These are phyloP conservation scores for Himalopsyche kuldschensis DNA, from an alignment of 2,888 invertebrate species.

Conservation along the genomic window DNA sequence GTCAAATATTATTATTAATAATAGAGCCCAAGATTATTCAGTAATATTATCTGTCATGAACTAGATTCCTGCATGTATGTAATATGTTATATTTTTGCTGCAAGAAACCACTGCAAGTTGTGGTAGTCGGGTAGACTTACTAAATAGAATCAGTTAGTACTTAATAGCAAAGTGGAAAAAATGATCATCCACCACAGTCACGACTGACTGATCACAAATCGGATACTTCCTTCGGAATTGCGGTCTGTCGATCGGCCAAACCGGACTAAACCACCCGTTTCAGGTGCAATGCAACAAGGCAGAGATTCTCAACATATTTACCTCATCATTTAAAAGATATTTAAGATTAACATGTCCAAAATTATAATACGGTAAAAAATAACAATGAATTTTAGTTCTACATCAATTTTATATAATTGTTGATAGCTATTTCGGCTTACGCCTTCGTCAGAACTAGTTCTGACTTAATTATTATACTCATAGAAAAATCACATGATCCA, in stretches of 20 bases:
- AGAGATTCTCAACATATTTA: too few relatives aligned
- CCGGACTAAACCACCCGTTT: neutral
- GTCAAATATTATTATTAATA: too few relatives aligned
- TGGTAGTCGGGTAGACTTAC: neutral
- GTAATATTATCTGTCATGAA: neutral
- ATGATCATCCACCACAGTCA: neutral
- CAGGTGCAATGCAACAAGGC: neutral
- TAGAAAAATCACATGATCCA: too few relatives aligned
- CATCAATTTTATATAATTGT: too few relatives aligned
- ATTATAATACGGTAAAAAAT: too few relatives aligned
- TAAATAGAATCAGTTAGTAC: neutral
- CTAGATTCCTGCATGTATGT: neutral
- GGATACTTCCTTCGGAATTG: neutral
- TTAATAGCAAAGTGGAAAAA: neutral
- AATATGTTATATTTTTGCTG: neutral
- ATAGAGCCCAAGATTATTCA: neutral
- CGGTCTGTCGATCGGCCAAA: neutral
- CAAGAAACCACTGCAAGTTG: neutral
- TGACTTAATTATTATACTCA: too few relatives aligned
- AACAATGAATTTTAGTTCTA: too few relatives aligned
- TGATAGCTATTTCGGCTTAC: too few relatives aligned
- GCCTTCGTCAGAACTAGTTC: too few relatives aligned
- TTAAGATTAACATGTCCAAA: too few relatives aligned
- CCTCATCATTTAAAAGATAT: too few relatives aligned
- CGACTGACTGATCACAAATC: neutral